These are phyloP conservation scores for Drosophila tani DNA, from an alignment of 1,140 invertebrate species.

Conservation along the genomic window DNA sequence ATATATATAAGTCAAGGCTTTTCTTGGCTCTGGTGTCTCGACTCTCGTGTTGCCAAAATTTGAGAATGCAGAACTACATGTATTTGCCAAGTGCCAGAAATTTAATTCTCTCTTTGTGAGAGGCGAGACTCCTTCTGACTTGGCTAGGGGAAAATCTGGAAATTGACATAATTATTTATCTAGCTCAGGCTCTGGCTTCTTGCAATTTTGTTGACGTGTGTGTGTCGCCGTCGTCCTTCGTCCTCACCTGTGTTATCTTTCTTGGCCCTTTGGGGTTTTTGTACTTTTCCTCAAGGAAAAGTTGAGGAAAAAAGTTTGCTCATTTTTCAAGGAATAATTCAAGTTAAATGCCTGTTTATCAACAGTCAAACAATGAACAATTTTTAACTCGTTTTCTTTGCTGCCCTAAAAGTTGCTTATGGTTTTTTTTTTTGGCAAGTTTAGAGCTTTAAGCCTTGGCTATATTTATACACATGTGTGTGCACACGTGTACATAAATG, in stretches of 20 bases:
- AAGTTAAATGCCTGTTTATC: constrained; percentile 69
- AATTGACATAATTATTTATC: constrained; percentile 40
- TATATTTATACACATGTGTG: constrained; percentile 7
- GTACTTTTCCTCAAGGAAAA: not conserved
- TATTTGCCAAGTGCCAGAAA: constrained; percentile 6
- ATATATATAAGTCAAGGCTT: constrained; percentile 1
- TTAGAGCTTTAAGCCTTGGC: constrained; percentile 25
- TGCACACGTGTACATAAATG: not conserved
- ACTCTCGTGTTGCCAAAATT: not conserved
- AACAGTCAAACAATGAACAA: constrained; percentile 60
- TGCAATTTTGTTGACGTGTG: constrained; percentile 2
- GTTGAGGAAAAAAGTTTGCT: constrained; percentile 19
- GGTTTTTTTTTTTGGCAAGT: constrained; percentile 15
- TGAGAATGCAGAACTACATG: not conserved
- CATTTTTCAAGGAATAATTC: constrained; percentile 56
- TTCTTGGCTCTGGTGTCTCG: too few species aligned
- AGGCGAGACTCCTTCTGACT: not conserved
- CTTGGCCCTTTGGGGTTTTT: not conserved
- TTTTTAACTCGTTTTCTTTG: not conserved
- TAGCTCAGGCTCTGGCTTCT: not conserved
- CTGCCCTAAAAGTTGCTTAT: not conserved
- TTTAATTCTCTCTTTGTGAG: constrained; percentile 13
- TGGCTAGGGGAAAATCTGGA: not conserved
- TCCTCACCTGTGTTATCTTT: constrained; percentile 9
- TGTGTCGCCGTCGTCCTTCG: not conserved